Conservation (phyloP, 2,797 vertebrate species). For the Acomys russatus region DNA sequence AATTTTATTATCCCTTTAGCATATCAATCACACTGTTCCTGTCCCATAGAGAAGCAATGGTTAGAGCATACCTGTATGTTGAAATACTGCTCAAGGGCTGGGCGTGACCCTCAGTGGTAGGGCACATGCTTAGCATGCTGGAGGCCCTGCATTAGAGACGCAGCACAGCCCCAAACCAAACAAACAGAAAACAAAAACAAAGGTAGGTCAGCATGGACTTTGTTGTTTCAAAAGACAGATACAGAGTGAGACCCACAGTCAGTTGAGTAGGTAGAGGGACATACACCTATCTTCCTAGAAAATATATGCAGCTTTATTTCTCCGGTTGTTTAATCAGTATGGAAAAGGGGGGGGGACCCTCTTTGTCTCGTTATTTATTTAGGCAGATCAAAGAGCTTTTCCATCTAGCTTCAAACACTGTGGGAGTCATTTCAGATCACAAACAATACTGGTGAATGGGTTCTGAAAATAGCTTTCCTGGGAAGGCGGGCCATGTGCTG, state of each 20-base stretch:
- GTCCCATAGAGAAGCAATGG: constrained; percentile 28
- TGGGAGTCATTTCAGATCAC: constrained; percentile 89
- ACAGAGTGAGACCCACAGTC: constrained; percentile 33
- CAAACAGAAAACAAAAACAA: not conserved
- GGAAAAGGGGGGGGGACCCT: constrained; percentile 53
- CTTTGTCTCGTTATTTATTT: constrained; percentile 89
- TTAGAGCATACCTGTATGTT: constrained; percentile 11
- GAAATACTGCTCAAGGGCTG: constrained; percentile 46
- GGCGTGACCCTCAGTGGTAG: not conserved
- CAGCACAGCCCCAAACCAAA: not conserved
- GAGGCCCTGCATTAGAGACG: not conserved
- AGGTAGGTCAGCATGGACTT: not conserved
- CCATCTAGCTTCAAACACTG: constrained; percentile 88
- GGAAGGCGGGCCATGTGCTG: constrained; percentile 81
- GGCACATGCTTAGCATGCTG: not conserved
- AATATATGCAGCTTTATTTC: constrained; percentile 68
- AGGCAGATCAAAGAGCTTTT: constrained; percentile 90
- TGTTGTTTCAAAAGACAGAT: not conserved
- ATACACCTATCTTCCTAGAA: constrained; percentile 54
- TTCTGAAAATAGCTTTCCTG: constrained; percentile 88
- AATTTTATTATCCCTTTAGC: constrained; percentile 42
- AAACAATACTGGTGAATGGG: constrained; percentile 88
- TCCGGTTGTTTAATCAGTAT: constrained; percentile 73
- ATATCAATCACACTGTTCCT: constrained; percentile 35
- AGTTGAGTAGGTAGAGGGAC: constrained; percentile 46